Percentiles rank a stretch among this genome's conserved stretches.
Evolutionary conservation across 2,888 invertebrate species (phyloP).

Genomic region (Pegoplata infirma): DNA sequence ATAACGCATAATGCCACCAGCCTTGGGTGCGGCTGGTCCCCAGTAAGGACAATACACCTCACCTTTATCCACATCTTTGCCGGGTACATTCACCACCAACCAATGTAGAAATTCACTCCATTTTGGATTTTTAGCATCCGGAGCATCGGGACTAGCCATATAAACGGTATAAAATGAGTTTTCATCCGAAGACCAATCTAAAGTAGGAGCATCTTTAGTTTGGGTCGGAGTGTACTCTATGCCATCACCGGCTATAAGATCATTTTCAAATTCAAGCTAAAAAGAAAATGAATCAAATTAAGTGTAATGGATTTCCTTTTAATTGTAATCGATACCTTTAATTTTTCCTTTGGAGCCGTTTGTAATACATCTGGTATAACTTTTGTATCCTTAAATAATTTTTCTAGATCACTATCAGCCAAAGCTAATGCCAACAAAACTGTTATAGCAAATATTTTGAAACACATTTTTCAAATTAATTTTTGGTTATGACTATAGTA

Average conservation of each 20-base stretch:
- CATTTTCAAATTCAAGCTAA: constrained; percentile 69
- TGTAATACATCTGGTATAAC: constrained; percentile 68
- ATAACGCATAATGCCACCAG: constrained; percentile 86
- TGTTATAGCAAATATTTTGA: neutral
- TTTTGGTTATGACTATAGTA: neutral
- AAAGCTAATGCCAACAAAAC: neutral
- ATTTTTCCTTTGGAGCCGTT: constrained; percentile 66
- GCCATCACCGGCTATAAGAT: constrained; percentile 80
- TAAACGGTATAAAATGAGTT: constrained; percentile 69
- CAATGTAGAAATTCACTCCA: constrained; percentile 93
- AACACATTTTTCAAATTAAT: constrained; percentile 16
- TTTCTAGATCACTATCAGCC: constrained; percentile 60
- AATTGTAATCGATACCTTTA: constrained; percentile 61
- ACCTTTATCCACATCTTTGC: constrained; percentile 83
- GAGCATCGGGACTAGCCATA: constrained; percentile 89
- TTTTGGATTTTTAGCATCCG: constrained; percentile 86
- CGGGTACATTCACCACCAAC: constrained; percentile 93
- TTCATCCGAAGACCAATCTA: constrained; percentile 69
- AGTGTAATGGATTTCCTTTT: too few relatives aligned
- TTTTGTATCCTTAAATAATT: constrained; percentile 67
- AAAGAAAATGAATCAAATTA: too few relatives aligned
- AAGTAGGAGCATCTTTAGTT: constrained; percentile 69
- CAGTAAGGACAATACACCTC: constrained; percentile 87
- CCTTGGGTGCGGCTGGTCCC: constrained; percentile 89
- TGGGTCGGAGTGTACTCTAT: constrained; percentile 85